Evolutionary conservation across 2,888 invertebrate species (phyloP).

Genomic region (Brenthis hecate): DNA sequence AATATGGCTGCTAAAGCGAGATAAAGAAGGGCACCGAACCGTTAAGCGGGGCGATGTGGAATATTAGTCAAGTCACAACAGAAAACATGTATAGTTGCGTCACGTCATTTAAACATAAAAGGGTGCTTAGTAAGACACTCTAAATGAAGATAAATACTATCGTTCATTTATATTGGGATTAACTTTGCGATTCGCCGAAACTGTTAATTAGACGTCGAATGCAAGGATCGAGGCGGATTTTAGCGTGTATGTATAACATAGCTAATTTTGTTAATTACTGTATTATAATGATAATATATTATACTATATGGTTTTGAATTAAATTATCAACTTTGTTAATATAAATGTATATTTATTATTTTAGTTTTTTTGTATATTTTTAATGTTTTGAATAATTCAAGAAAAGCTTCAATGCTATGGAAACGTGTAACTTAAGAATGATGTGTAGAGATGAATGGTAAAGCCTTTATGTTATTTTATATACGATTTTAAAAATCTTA

Average conservation of each 20-base stretch:
- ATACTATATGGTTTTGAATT: no score
- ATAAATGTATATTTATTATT: no score
- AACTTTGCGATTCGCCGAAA: constrained; percentile 70
- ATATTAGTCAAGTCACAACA: constrained; percentile 77
- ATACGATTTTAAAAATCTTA: no score
- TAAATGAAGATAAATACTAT: constrained; percentile 81
- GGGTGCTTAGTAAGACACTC: constrained; percentile 70
- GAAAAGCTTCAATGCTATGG: no score
- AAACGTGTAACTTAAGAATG: no score
- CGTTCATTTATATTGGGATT: constrained; percentile 75
- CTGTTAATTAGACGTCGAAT: constrained; percentile 42
- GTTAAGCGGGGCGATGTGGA: constrained; percentile 75
- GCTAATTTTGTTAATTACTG: not conserved
- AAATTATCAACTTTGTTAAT: no score
- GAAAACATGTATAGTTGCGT: constrained; percentile 74
- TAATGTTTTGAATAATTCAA: no score
- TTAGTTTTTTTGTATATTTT: no score
- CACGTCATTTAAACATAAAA: constrained; percentile 75
- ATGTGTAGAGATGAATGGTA: no score
- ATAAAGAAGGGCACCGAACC: constrained; percentile 74
- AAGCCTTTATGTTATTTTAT: no score
- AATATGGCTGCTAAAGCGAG: constrained; percentile 74
- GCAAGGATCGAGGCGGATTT: constrained; percentile 13
- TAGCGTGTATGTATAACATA: not conserved
- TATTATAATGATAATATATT: not conserved